Base-by-base conservation (phyloP, 2,113 vertebrate species). In the Muscicapa adusta region DNA sequence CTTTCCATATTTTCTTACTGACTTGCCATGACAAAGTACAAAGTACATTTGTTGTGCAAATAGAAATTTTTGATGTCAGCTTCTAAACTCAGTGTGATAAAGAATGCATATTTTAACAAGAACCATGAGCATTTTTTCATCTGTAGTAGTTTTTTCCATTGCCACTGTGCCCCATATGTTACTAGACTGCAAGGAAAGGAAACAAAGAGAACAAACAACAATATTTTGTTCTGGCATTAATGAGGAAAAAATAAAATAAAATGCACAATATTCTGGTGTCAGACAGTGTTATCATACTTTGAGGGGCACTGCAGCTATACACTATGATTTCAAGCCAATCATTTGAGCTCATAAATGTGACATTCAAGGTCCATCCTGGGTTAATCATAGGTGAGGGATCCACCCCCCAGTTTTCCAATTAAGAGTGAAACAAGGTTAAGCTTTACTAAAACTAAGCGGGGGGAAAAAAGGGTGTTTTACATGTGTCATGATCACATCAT, bases 401-500 rank as follows among this genome's bases (percentile, higher is more conserved):
- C 50, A 77, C 3, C 3, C 2, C 12, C 15, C 38, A 24, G 9
- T 53, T 77, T 84, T 85, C 18, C 61, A 66, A 58, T 60, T 56
- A 73, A 60, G 14, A 50, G 8, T 33, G 33, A 56, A 91, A 85
- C 2, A 40, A 66, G 4, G 28, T 72, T 81, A 78, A 82, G 6
- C 12, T 86, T 66, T 36, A 80, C 0, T 77, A 45, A 79, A 94
- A 84, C 24, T 18, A 66, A 42, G 5, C 6, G 9, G 9, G 28
- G 47, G 9, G 1, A 2, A 6, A 9, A 19, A 25, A 28, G 5
- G 8, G 6, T 8, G 3, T 5, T 57, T 33, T 23, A 7, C 5
- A 66, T 81, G 75, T 88, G 45, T 65, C 31, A 51, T 25, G 5
- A 78, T 60, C 16, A 40, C 38, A 85, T 71, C 10, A 65, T 6